Evolutionary conservation across 2,888 invertebrate genomes (phyloP), one percentile per base, ranked within the genome.

Genomic region (Pandemis corylana): DNA sequence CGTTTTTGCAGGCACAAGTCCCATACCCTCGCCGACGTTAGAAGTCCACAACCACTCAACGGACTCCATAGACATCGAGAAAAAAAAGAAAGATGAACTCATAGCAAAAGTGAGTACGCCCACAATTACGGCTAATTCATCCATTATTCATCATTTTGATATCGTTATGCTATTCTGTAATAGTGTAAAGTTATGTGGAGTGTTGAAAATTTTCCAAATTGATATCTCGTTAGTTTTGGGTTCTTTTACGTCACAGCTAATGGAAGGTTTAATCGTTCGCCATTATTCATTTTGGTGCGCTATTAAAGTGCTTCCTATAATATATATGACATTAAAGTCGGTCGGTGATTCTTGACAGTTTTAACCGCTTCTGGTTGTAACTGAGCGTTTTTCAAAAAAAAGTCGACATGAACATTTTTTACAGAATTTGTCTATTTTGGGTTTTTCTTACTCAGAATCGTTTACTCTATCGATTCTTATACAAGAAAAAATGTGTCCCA

Each of bases 41-140:
- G 95, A 95, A 76, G 94, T 95, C 83, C 96, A 96, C 94, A 97
- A 97, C 90, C 97, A 97, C 95, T 97, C 97, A 88, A 96, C 96
- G 92, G 97, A 97, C 93, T 96, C 97, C 78, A 96, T 96, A 87
- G 96, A 96, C 81, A 83, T 92, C 79, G 95, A 95, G 82, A 97
- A 96, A 87, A 97, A 96, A 90, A 97, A 96, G 90, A 94, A 95
- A 84, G 95, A 95, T 80, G 95, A 95, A 68, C 86, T 91, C 75
- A 92, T 96, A 89, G 94, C 96, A 82, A 93, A 94, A 91, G 94
- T 94, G 81, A 91, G 93, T 87, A 75, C 41, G 12, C 69, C 28
- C 63, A 65, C n/a, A 41, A 4, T 3, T 15, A 15, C 2, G 3
- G 15, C 36, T 7, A n/a, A 9, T n/a, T 83, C 86, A 86, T 87